Evolutionary conservation across 2,888 invertebrate genomes (phyloP).

Genomic region (Poecilobothrus nobilitatus): DNA sequence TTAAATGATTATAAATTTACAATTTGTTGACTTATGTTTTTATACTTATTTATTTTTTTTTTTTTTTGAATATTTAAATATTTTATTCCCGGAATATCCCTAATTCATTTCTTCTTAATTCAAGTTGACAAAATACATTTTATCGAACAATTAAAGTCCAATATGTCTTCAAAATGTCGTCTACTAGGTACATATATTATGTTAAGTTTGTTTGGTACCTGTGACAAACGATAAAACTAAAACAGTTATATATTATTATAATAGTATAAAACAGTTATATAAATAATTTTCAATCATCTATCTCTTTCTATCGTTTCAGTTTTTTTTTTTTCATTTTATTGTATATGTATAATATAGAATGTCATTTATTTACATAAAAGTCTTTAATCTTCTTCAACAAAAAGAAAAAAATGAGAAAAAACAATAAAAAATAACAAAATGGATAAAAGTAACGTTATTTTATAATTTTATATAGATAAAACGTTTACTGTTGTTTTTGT

Average conservation of each 20-base stretch:
- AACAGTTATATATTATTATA: too few species aligned
- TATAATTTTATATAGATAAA: not conserved
- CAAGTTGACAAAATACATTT: slow-evolving; percentile 4
- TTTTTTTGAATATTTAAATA: not conserved
- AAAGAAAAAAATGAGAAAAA: not conserved
- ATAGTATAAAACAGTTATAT: too few species aligned
- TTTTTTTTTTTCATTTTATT: not conserved
- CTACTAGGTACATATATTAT: not conserved
- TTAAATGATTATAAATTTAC: too few species aligned
- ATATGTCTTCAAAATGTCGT: not conserved
- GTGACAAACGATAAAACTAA: too few species aligned
- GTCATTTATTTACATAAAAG: not conserved
- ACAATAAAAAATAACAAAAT: not conserved
- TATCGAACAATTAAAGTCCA: slow-evolving; percentile 9
- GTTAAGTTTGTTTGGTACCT: too few species aligned
- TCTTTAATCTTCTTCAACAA: not conserved
- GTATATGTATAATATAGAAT: too few species aligned
- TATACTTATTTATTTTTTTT: not conserved
- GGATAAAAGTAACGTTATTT: not conserved
- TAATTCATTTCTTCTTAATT: not conserved
- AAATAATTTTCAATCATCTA: not conserved
- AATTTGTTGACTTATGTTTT: not conserved
- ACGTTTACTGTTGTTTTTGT: too few species aligned
- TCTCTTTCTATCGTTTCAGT: not conserved
- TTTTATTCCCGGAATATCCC: not conserved